A percentile compares a stretch with the other conserved stretches of the same genome.
These are phyloP conservation scores for Brachionus angularis DNA, from an alignment of 1,140 invertebrate genomes.

Conservation along the genomic window DNA sequence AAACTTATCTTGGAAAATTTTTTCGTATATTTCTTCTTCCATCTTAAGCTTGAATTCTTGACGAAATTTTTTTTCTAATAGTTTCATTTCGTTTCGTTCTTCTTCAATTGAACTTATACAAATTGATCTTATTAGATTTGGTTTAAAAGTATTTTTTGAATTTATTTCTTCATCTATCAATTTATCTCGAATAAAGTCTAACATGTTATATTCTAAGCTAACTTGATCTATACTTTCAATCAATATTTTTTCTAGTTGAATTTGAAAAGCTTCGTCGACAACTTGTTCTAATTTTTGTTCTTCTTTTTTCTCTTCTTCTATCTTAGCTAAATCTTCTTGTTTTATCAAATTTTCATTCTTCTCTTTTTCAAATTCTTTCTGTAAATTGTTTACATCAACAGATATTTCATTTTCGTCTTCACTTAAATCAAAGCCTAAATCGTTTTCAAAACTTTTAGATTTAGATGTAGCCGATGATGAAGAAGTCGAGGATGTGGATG, in stretches of 20 bases:
- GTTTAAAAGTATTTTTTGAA: background rate
- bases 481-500: background rate
- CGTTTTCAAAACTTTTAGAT: background rate
- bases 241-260: background rate
- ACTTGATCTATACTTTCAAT: slow-evolving; percentile 4
- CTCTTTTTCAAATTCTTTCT: background rate
- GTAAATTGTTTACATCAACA: background rate
- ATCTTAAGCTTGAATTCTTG: background rate
- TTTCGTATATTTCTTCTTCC: slow-evolving; percentile 27
- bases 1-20: slow-evolving; percentile 5
- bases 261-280: background rate
- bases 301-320: background rate
- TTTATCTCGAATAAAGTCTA: slow-evolving; percentile 3
- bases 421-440: slow-evolving; percentile 3
- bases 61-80: background rate
- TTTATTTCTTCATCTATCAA: slow-evolving; percentile 5
- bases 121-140: background rate
- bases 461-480: background rate
- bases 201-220: background rate
- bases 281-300: background rate
- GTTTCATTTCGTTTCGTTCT: background rate
- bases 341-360: too few relatives aligned
- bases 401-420: background rate
- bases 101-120: slow-evolving; percentile 7
- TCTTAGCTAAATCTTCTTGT: too few relatives aligned